Evolutionary conservation across 2,113 vertebrate species (phyloP), one percentile per base, ranked within the genome.

Genomic region (Muscicapa adusta): DNA sequence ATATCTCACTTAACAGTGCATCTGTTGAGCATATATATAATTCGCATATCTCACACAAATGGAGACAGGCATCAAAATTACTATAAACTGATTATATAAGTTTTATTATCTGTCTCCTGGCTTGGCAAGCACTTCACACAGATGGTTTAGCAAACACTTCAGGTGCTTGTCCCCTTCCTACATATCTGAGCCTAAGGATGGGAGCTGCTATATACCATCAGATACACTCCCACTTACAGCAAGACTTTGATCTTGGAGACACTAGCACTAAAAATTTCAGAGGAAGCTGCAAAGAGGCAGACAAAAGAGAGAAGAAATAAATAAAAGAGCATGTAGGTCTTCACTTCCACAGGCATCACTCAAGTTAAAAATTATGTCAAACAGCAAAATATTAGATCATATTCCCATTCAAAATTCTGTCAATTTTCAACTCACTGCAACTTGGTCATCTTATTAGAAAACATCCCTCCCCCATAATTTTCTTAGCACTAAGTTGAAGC

Each of bases 381-480:
- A 67, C 20, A 68, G 16, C 38, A 85, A 89, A 91, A 45, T 12
- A 45, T 19, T 48, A 50, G 12, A 89, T 43, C 33, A 56, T 47
- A 43, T 47, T 51, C 67, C 54, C 20, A 18, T 31, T 26, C 25
- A 50, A 73, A 80, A 71, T 36, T 36, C 50, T 12, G 11, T 7
- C 34, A 26, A 62, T 54, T 85, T 85, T 86, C 67, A 92, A 25
- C n/a, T 71, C 51, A 8, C 28, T 86, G 38, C 14, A 74, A n/a
- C 26, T 88, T 63, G 72, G 20, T 29, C 65, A 63, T 25, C n/a
- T 43, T 47, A 70, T 14, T n/a, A 56, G 43, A 88, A 73, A 17
- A 31, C 51, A 53, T 5, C 12, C 4, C 5, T 7, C 16, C 2
- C 1, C 58, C 8, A 1, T 0, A 2, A 40, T 85, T 89, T 73